These are phyloP conservation scores for Ooceraea biroi DNA, from an alignment of 1,140 invertebrate species.

Conservation along the genomic window DNA sequence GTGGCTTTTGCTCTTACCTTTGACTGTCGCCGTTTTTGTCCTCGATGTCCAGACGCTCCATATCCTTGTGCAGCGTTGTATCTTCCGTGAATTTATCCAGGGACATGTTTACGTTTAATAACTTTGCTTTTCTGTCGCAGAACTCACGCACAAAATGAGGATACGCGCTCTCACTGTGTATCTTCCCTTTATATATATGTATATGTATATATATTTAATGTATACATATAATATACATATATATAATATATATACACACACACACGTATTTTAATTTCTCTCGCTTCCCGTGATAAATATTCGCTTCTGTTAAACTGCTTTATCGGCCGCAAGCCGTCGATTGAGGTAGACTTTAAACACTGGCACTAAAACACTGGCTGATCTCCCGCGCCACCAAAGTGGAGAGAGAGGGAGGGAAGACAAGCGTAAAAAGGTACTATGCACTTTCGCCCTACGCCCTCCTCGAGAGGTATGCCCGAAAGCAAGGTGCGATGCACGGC, in stretches of 20 bases:
- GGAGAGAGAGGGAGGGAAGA: constrained; percentile 63
- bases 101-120: constrained; percentile 76
- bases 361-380: constrained; percentile 78
- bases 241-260: constrained; percentile 70
- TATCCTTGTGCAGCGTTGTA: constrained; percentile 81
- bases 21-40: constrained; percentile 83
- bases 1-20: constrained; percentile 76
- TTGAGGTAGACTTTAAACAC: constrained; percentile 81
- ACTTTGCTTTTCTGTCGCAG: constrained; percentile 33
- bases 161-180: constrained; percentile 1
- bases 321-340: constrained; percentile 68
- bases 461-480: constrained; percentile 32
- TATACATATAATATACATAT: constrained; percentile 74
- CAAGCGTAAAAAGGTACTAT: constrained; percentile 64
- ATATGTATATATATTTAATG: background rate
- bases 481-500: constrained; percentile 59
- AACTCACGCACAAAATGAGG: constrained; percentile 55
- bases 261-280: constrained; percentile 64
- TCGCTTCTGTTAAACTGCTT: constrained; percentile 63
- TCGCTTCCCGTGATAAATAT: constrained; percentile 51
- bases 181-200: background rate
- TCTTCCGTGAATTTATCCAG: constrained; percentile 83
- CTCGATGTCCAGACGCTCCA: constrained; percentile 84
- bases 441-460: constrained; percentile 24
- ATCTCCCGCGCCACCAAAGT: constrained; percentile 54